phyloP scores from a whole-genome alignment of 2,797 vertebrate species.

The Paramormyrops hopkinsi region DNA sequence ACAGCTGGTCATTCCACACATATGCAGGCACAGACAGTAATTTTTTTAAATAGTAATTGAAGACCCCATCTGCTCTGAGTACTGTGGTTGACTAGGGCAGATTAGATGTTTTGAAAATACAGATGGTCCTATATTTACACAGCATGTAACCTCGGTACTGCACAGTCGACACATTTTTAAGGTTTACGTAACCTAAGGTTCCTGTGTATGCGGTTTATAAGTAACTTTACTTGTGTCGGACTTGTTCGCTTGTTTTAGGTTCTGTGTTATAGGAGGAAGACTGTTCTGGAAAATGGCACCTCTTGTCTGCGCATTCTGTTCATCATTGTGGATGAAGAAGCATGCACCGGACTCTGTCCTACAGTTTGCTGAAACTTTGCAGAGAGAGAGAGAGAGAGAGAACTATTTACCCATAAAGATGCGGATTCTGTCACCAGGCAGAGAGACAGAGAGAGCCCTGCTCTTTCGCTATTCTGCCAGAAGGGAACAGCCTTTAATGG shows the following conservation, averaged over 20 bases:
- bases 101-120: not conserved
- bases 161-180: not conserved
- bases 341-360: not conserved
- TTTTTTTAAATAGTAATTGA: not conserved
- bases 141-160: not conserved
- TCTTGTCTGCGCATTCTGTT: not conserved
- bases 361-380: slow-evolving; percentile 20
- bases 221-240: not conserved
- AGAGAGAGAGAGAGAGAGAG: not conserved
- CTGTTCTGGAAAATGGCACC: not conserved
- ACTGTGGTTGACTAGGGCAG: not conserved
- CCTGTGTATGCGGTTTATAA: not conserved
- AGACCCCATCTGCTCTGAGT: not conserved
- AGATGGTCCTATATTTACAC: not conserved
- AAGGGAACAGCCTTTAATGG: not conserved
- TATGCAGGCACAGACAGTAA: not conserved
- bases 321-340: not conserved
- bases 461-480: slow-evolving; percentile 13
- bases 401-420: slow-evolving; percentile 13
- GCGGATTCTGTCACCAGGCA: slow-evolving; percentile 12
- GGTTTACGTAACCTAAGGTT: not conserved
- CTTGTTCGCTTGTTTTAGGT: not conserved
- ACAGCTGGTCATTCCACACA: not conserved
- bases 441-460: slow-evolving; percentile 14
- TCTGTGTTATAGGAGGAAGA: not conserved